phyloP scores from a whole-genome alignment of 2,888 invertebrate genomes.

The Flabesymbios commensalis region DNA sequence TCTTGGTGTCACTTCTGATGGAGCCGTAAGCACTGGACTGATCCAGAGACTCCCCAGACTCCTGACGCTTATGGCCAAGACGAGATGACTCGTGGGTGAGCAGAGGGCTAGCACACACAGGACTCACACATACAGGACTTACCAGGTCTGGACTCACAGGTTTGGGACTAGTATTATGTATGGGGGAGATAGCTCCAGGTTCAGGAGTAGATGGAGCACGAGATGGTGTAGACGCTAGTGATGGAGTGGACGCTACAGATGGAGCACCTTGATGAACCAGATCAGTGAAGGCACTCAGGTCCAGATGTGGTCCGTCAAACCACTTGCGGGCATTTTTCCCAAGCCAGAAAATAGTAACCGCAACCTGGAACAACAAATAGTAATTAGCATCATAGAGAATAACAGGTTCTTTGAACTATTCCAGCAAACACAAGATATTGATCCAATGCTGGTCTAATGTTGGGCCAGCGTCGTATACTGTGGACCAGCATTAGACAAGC shows the following conservation, averaged over 20 bases:
- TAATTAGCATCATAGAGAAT: neutral
- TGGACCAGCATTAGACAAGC: too few species aligned
- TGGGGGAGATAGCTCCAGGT: neutral
- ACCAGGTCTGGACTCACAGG: neutral
- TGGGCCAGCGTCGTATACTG: too few species aligned
- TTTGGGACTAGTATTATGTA: too few species aligned
- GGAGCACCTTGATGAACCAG: neutral
- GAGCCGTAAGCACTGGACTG: conserved; percentile 41
- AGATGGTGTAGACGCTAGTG: neutral
- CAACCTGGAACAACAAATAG: conserved; percentile 44
- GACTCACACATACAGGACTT: neutral
- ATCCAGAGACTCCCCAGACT: conserved; percentile 38
- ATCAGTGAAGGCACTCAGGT: conserved; percentile 54
- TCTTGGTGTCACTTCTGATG: conserved; percentile 19
- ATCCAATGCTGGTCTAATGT: too few species aligned
- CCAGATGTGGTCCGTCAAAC: conserved; percentile 53
- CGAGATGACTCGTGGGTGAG: conserved; percentile 24
- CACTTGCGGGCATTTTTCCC: conserved; percentile 42
- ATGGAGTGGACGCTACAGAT: neutral
- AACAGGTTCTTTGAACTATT: neutral
- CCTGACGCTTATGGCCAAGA: too few species aligned
- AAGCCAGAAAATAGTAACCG: conserved; percentile 57
- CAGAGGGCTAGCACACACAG: neutral
- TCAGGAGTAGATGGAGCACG: neutral
- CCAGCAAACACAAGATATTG: too few species aligned